Evolutionary conservation across 2,797 vertebrate genomes (phyloP), one percentile per base, ranked within the genome.

Genomic region (Thalassophryne amazonica): DNA sequence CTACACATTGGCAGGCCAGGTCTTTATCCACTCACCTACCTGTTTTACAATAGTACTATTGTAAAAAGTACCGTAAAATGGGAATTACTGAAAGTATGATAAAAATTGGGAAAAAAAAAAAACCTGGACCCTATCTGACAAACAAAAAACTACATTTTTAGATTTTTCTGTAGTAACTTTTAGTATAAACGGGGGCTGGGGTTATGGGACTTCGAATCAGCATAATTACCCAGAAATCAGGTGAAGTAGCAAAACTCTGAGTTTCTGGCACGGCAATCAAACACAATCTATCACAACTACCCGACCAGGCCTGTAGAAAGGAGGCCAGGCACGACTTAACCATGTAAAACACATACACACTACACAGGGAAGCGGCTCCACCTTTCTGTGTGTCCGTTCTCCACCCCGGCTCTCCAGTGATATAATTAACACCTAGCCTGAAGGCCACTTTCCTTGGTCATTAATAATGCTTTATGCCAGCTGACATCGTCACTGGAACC

Each of bases 361-460:
- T 60, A 35, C 30, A 66, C 19, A 54, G 19, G 46, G 51, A n/a
- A 62, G 47, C 34, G 62, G 58, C 78, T 75, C 80, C 80, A 22
- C 73, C 85, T 70, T 76, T 40, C 56, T 11, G 23, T 53, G 68
- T 65, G 74, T 43, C 63, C 36, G 3, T 54, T 42, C 68, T 72
- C 73, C 80, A 74, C 73, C 63, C 63, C 60, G 75, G 77, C 74
- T 85, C 80, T 85, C 76, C 63, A 64, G 80, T 82, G 81, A 86
- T 89, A 90, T 91, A 89, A 91, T 91, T 89, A 91, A 91, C 82
- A 69, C 81, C 76, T 85, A 54, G 82, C 87, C 86, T 78, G 83
- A 84, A 84, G 88, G 84, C 85, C 80, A 83, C 76, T 86, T 85
- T 87, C 83, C 83, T 72, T 66, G 76, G 79, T 88, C 87, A 90